Evolutionary conservation across 2,888 invertebrate species (phyloP).

Genomic region (Mellilla xanthometata): DNA sequence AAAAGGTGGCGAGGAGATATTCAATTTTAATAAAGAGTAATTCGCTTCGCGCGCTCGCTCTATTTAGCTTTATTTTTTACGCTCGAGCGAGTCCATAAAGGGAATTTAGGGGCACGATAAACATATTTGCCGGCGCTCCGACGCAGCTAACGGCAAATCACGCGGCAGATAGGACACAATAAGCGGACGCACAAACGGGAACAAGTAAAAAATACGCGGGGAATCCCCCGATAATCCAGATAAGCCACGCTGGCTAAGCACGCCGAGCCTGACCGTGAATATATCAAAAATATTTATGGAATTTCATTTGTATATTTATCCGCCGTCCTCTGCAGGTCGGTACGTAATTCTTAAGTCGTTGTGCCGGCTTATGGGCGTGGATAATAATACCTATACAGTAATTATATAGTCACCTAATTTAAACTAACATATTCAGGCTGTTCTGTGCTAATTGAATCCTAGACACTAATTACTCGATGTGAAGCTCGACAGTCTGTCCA

Average conservation of each 20-base stretch:
- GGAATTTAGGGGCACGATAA: slow-evolving; percentile 59
- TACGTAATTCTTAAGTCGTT: too few relatives aligned
- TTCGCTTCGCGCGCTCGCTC: slow-evolving; percentile 44
- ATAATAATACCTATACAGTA: too few relatives aligned
- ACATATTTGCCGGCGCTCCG: slow-evolving; percentile 55
- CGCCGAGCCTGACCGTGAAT: slow-evolving; percentile 77
- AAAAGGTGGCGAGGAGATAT: slow-evolving; percentile 54
- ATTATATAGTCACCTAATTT: too few relatives aligned
- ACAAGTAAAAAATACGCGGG: slow-evolving; percentile 67
- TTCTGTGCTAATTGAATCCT: too few relatives aligned
- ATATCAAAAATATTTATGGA: slow-evolving; percentile 76
- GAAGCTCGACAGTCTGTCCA: too few relatives aligned
- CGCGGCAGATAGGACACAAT: slow-evolving; percentile 63
- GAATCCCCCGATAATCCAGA: slow-evolving; percentile 75
- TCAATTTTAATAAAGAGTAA: slow-evolving; percentile 67
- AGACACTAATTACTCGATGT: too few relatives aligned
- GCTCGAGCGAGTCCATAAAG: slow-evolving; percentile 50
- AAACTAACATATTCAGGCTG: too few relatives aligned
- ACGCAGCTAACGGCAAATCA: slow-evolving; percentile 52
- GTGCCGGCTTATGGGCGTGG: too few relatives aligned
- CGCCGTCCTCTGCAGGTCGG: slow-evolving; percentile 39
- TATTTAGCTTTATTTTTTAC: slow-evolving; percentile 53
- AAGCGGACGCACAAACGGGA: slow-evolving; percentile 66
- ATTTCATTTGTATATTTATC: slow-evolving; percentile 66
- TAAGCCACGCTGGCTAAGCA: slow-evolving; percentile 76